phyloP scores from a whole-genome alignment of 2,113 vertebrate species.

The Eurystomus gularis region DNA sequence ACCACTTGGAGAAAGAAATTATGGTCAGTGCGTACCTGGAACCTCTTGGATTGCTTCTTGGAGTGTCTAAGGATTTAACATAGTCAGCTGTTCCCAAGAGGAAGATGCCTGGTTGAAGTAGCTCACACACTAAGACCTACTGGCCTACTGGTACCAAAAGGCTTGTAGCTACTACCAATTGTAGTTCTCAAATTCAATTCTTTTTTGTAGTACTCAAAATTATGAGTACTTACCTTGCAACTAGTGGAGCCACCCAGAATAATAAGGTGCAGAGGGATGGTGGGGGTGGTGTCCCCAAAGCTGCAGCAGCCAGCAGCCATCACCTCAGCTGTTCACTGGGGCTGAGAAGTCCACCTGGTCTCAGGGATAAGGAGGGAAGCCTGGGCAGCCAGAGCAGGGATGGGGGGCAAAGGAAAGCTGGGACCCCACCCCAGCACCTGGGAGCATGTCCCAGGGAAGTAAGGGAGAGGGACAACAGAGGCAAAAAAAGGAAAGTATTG shows the following conservation, averaged over 20 bases:
- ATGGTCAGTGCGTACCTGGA: no score
- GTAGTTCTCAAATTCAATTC: no score
- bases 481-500: background rate
- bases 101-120: background rate
- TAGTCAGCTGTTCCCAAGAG: background rate
- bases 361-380: background rate
- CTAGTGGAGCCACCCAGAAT: background rate
- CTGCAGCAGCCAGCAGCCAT: background rate
- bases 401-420: background rate
- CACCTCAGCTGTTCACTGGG: fast-evolving
- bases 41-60: background rate
- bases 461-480: background rate
- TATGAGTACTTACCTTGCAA: background rate
- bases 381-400: fast-evolving
- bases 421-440: fast-evolving
- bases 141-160: background rate
- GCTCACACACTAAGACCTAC: background rate
- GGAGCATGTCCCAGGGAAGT: background rate
- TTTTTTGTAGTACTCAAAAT: background rate
- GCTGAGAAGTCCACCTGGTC: background rate
- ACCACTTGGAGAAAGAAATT: no score
- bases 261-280: background rate
- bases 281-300: background rate
- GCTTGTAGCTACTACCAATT: background rate
- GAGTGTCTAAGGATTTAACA: background rate